Percentiles rank a stretch among this genome's conserved stretches.
Conservation (phyloP, 2,797 vertebrate genomes). For the Anas acuta region DNA sequence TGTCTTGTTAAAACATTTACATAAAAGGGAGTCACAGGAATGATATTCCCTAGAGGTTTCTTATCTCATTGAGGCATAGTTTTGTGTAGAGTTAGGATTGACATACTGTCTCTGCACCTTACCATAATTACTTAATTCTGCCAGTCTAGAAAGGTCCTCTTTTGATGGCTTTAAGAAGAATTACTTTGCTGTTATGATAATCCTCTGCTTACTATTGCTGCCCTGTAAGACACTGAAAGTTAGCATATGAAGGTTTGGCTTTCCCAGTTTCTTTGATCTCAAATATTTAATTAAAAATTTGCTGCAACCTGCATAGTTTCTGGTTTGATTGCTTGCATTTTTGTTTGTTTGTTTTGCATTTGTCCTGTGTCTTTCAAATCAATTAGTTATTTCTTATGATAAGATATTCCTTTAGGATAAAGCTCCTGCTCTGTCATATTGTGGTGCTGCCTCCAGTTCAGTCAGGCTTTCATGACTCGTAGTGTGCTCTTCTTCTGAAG, state of each 20-base stretch:
- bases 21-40: neutral
- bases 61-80: neutral
- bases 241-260: neutral
- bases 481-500: neutral
- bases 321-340: neutral
- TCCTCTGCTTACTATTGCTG: neutral
- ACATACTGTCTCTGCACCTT: neutral
- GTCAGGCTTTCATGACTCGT: conserved; percentile 2
- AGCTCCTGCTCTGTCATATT: neutral
- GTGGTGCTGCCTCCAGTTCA: neutral
- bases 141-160: neutral
- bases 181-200: neutral
- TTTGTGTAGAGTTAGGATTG: neutral
- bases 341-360: neutral
- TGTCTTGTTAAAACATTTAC: neutral
- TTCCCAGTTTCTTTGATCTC: neutral
- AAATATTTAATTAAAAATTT: neutral
- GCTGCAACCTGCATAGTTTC: neutral
- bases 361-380: neutral
- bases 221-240: neutral
- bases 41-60: neutral
- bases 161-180: neutral
- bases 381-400: neutral
- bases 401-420: neutral
- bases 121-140: neutral